Conservation (phyloP, 2,888 invertebrate genomes). For the Elegia similella region DNA sequence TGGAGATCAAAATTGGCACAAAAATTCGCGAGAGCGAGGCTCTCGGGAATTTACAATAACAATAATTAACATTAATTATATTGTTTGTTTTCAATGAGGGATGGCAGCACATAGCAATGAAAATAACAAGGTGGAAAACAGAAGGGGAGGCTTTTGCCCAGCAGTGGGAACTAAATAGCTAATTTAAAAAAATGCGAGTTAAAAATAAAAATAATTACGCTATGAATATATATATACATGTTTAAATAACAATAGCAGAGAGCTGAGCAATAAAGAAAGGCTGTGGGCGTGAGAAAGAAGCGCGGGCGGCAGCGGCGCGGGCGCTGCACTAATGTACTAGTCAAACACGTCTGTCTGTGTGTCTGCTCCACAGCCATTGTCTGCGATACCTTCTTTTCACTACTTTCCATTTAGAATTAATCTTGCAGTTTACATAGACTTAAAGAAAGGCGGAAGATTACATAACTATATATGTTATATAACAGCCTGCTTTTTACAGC, state of each 20-base stretch:
- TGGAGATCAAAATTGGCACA: too few species aligned
- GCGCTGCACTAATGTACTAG: constrained; percentile 56
- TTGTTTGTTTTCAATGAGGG: too few species aligned
- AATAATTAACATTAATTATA: too few species aligned
- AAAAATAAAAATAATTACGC: constrained; percentile 4
- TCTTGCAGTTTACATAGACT: neutral
- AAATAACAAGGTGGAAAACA: too few species aligned
- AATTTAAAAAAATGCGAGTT: too few species aligned
- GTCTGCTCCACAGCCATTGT: constrained; percentile 18
- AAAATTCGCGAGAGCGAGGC: too few species aligned
- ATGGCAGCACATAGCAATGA: too few species aligned
- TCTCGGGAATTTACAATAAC: too few species aligned
- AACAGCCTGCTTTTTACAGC: too few species aligned
- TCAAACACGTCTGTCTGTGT: constrained; percentile 59
- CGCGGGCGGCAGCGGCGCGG: constrained; percentile 52
- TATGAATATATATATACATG: constrained; percentile 13
- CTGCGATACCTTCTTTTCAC: neutral
- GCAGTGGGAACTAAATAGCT: too few species aligned
- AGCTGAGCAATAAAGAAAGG: constrained; percentile 58
- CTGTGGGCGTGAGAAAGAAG: constrained; percentile 71
- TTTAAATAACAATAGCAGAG: constrained; percentile 31
- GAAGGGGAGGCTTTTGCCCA: too few species aligned
- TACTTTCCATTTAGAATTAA: neutral
- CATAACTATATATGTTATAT: neutral
- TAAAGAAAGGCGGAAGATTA: neutral